Base-by-base conservation (phyloP, 2,888 invertebrate genomes). In the Drosophila rubida region DNA sequence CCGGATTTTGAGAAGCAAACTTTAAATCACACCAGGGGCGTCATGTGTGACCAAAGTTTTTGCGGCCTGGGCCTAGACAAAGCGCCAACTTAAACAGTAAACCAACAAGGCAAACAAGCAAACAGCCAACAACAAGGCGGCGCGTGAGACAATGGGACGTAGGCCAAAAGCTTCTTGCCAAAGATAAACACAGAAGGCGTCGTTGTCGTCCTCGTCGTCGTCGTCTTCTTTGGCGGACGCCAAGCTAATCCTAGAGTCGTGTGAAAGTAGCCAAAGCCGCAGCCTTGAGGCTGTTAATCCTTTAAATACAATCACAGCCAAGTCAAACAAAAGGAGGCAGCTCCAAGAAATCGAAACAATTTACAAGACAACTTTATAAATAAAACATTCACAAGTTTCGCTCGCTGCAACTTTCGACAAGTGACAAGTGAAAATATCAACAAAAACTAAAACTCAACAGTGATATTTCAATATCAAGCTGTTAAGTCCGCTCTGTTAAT, bases 221-320 rank as follows among this genome's bases (percentile, higher is more conserved):
- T 16, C 39, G 7, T 27, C 22, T 30, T 16, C 23, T n/a, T 46
- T 44, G 48, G 2, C 46, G 42, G 50, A 49, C 63, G 54, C 32
- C 49, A 25, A 45, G 70, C 74, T 68, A 64, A 74, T 65, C 74
- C 84, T 58, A 68, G 44, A 65, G 51, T 72, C 78, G 71, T 76
- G 78, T 74, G 87, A 75, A 78, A 80, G 73, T 82, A 74, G 75
- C 64, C 69, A 86, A 86, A 86, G 78, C 88, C 84, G 66, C 86
- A 86, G 78, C 78, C 74, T 71, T 73, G 80, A 67, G 78, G 83
- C 76, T 80, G 86, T 76, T 86, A 87, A 84, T 84, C 86, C 86
- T 86, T 80, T 88, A 76, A 78, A 78, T 69, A 75, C 75, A 88
- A 81, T 69, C 67, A 59, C 57, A 63, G 63, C 70, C 64, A 61